These are phyloP conservation scores for Pipistrellus nathusii DNA, from an alignment of 2,797 vertebrate species.

Conservation along the genomic window DNA sequence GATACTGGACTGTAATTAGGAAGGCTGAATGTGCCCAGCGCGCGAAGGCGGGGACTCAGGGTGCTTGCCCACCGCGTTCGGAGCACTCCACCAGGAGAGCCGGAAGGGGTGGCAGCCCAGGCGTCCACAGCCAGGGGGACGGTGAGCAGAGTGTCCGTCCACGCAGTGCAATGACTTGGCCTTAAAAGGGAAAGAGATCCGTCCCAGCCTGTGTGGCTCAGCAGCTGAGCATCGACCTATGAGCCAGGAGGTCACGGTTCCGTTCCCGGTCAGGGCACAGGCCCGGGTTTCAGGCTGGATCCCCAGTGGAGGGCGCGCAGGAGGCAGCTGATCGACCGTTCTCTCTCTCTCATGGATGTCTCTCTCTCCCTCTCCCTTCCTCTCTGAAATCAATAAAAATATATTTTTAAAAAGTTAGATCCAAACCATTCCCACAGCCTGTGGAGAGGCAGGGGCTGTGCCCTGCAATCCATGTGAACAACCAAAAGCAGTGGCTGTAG, in stretches of 20 bases:
- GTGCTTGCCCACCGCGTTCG: fast-evolving
- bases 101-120: fast-evolving
- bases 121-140: fast-evolving
- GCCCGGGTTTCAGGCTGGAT: too few relatives aligned
- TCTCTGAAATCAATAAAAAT: too few relatives aligned
- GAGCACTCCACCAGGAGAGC: fast-evolving
- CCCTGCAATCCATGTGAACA: fast-evolving
- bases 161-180: fast-evolving
- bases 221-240: too few relatives aligned
- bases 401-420: background rate
- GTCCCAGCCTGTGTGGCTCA: too few relatives aligned
- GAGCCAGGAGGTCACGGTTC: too few relatives aligned
- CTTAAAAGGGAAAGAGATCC: background rate
- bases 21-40: background rate
- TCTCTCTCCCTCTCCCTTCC: too few relatives aligned
- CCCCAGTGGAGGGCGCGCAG: too few relatives aligned
- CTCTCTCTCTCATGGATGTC: too few relatives aligned
- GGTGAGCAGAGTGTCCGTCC: fast-evolving
- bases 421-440: background rate
- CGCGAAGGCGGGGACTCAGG: background rate
- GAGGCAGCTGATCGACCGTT: too few relatives aligned
- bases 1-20: background rate
- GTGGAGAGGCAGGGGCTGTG: fast-evolving
- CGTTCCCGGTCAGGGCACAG: too few relatives aligned
- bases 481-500: fast-evolving